Evolutionary conservation across 2,888 invertebrate species (phyloP).

Genomic region (Eupithecia dodoneata): DNA sequence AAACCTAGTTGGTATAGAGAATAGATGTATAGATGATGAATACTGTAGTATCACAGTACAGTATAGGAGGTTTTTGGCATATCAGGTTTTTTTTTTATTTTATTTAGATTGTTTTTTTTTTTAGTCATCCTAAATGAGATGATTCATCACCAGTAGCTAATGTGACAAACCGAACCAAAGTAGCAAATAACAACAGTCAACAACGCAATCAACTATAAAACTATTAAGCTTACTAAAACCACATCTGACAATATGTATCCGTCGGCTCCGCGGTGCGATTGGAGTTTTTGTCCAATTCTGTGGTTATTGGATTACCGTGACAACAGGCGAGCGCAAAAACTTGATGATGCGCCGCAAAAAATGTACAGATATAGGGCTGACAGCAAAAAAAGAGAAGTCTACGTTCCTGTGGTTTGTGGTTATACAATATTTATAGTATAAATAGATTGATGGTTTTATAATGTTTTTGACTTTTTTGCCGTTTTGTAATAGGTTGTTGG

Average conservation of each 20-base stretch:
- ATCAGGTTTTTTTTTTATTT: too few species aligned
- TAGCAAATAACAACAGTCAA: too few species aligned
- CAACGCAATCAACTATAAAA: too few species aligned
- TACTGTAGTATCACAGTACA: too few species aligned
- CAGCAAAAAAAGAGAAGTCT: slow-evolving; percentile 8
- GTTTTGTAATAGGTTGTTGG: not conserved
- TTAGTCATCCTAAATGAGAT: too few species aligned
- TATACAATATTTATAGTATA: not conserved
- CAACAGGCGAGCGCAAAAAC: slow-evolving; percentile 38
- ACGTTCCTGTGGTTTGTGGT: not conserved
- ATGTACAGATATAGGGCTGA: slow-evolving; percentile 22
- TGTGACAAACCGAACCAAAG: too few species aligned
- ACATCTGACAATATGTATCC: too few species aligned
- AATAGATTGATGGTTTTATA: not conserved
- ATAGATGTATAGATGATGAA: too few species aligned
- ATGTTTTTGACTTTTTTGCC: not conserved
- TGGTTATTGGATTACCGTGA: slow-evolving; percentile 36
- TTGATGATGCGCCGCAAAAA: slow-evolving; percentile 38
- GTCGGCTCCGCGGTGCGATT: slow-evolving; percentile 9
- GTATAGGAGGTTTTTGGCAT: too few species aligned
- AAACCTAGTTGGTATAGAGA: not conserved
- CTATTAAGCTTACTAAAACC: too few species aligned
- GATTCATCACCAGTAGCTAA: too few species aligned
- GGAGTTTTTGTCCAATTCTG: slow-evolving; percentile 25
- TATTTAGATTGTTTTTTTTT: too few species aligned